phyloP scores from a whole-genome alignment of 2,888 invertebrate genomes.

The Drosophila recens region DNA sequence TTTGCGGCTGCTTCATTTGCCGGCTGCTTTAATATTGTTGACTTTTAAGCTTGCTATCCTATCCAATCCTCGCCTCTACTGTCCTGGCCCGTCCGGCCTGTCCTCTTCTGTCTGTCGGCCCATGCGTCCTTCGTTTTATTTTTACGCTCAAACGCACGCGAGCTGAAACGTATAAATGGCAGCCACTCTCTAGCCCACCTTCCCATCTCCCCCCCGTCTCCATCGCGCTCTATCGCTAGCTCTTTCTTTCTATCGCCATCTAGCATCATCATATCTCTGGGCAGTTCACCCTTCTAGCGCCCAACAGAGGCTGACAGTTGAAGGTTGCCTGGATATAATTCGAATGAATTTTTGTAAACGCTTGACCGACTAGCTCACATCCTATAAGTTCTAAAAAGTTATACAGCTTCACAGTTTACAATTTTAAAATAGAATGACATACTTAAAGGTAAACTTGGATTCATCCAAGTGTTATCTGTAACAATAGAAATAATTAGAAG shows the following conservation, averaged over 20 bases:
- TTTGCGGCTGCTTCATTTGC: slow-evolving; percentile 34
- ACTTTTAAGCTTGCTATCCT: slow-evolving; percentile 68
- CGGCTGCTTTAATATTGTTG: slow-evolving; percentile 75
- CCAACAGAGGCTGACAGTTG: slow-evolving; percentile 67
- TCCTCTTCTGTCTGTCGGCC: slow-evolving; percentile 18
- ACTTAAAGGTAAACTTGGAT: background rate
- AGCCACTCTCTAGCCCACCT: slow-evolving; percentile 51
- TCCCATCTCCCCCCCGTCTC: background rate
- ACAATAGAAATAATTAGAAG: background rate
- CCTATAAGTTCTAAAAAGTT: slow-evolving; percentile 13
- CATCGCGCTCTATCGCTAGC: background rate
- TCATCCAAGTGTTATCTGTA: background rate
- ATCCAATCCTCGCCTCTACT: slow-evolving; percentile 8
- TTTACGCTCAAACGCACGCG: slow-evolving; percentile 80
- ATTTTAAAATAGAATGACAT: background rate
- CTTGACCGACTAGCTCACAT: slow-evolving; percentile 15
- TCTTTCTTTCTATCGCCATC: slow-evolving; percentile 42
- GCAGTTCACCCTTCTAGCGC: slow-evolving; percentile 78
- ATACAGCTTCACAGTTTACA: background rate
- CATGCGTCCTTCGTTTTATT: slow-evolving; percentile 72
- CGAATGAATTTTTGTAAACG: background rate
- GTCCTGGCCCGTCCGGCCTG: slow-evolving; percentile 4
- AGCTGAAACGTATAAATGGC: slow-evolving; percentile 81
- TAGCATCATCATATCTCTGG: slow-evolving; percentile 59
- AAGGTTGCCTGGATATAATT: slow-evolving; percentile 69